These are phyloP conservation scores for Empidonax alnorum DNA, from an alignment of 2,113 vertebrate species.

Conservation along the genomic window DNA sequence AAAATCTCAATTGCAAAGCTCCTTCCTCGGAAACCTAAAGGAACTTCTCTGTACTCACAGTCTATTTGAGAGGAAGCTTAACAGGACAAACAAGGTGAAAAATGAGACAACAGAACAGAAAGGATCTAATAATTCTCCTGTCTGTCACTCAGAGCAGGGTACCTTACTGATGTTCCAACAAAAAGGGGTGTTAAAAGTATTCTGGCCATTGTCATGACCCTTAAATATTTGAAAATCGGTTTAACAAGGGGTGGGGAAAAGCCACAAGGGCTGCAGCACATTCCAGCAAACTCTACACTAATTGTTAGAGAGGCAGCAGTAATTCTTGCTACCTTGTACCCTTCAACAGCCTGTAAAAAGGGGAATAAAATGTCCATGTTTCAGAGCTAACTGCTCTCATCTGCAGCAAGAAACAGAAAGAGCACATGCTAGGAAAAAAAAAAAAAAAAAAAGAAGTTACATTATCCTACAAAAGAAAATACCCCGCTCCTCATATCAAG, in stretches of 20 bases:
- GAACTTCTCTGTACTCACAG: background rate
- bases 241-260: slow-evolving; percentile 8
- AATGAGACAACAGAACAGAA: background rate
- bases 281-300: slow-evolving; percentile 1
- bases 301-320: background rate
- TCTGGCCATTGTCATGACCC: background rate
- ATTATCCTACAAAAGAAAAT: background rate
- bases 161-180: background rate
- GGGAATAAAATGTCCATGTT: background rate
- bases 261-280: background rate
- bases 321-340: background rate
- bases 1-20: background rate
- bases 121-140: background rate
- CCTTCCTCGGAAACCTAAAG: background rate
- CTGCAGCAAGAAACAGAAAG: background rate
- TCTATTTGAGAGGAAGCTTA: background rate
- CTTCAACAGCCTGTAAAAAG: background rate
- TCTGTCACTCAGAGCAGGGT: background rate
- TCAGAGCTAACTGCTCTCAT: background rate
- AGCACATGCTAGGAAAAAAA: background rate
- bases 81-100: background rate
- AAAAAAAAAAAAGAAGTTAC: background rate
- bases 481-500: background rate
- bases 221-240: background rate
- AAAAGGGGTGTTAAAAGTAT: background rate